Base-by-base conservation (phyloP, 2,888 invertebrate species). In the Pelosia muscerda region DNA sequence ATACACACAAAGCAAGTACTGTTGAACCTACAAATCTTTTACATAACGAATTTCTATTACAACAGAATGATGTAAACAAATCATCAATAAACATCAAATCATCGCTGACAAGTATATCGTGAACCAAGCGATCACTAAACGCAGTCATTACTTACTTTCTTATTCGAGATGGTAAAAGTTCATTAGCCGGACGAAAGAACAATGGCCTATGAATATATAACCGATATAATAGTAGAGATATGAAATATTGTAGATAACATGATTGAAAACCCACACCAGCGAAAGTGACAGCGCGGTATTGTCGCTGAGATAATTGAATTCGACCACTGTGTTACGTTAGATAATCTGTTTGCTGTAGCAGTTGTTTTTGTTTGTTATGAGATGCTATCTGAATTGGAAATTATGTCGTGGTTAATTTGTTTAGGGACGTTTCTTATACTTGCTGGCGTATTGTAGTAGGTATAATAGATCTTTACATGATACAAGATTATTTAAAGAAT, bases 101-200 rank as follows among this genome's bases (percentile, higher is more conserved):
- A 53, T 34, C 72, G 83, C 82, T 80, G 81, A 81, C 81, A 81
- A 80, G 77, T 83, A 86, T 84, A 84, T 80, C 81, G 84, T 82
- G 82, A 79, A 87, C 86, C 82, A 79, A 84, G 81, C 81, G 82
- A 86, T 87, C 83, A 82, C 79, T 84, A 87, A 88, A 86, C 82
- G 79, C 79, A 85, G 84, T 87, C 87, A 90, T 90, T 89, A 89
- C 82, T 83, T 72, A 87, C 91, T 92, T 92, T 91, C 91, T 76
- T 74, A 82, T 80, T 78, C 70, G 68, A 60, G 71, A 71, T 72
- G 83, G 89, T 88, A 90, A 89, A 89, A 91, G 91, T 90, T 92
- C 90, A 90, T 92, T 90, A 91, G 86, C 81, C 85, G 81, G 68
- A 74, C 63, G 78, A 78, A 81, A 84, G 87, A 89, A 92, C 92